Conservation (phyloP, 2,113 vertebrate genomes). For the Gallinago media region DNA sequence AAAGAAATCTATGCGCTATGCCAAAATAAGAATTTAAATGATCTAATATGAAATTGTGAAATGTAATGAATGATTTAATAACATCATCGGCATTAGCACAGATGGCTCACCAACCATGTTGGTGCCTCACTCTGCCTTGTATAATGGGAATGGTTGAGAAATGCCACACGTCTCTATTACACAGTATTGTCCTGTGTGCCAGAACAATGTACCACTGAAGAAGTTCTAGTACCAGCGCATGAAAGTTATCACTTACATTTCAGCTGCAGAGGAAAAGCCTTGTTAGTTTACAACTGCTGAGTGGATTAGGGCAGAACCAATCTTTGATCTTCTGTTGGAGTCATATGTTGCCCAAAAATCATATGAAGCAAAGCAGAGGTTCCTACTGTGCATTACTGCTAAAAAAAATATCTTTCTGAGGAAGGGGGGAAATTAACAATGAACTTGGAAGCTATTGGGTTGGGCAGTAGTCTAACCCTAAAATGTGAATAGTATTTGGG, state of each 20-base stretch:
- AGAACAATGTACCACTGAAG: background rate
- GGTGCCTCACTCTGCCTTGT: background rate
- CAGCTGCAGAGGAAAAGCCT: background rate
- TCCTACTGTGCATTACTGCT: background rate
- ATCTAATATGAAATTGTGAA: slow-evolving; percentile 38
- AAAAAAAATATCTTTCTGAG: background rate
- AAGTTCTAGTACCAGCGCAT: background rate
- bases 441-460: background rate
- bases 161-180: background rate
- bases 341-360: background rate
- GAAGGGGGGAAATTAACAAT: background rate
- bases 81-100: slow-evolving; percentile 39
- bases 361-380: background rate
- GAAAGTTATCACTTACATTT: background rate
- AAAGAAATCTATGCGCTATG: background rate
- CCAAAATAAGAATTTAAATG: slow-evolving; percentile 46
- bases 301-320: background rate
- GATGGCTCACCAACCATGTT: slow-evolving; percentile 44
- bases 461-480: background rate
- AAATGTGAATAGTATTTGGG: background rate
- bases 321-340: background rate
- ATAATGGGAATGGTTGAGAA: slow-evolving; percentile 4
- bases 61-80: slow-evolving; percentile 64
- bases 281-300: background rate
- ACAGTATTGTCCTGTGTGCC: background rate